These are phyloP conservation scores for Triplophysa bombifrons DNA, from an alignment of 2,797 vertebrate species.

Conservation along the genomic window DNA sequence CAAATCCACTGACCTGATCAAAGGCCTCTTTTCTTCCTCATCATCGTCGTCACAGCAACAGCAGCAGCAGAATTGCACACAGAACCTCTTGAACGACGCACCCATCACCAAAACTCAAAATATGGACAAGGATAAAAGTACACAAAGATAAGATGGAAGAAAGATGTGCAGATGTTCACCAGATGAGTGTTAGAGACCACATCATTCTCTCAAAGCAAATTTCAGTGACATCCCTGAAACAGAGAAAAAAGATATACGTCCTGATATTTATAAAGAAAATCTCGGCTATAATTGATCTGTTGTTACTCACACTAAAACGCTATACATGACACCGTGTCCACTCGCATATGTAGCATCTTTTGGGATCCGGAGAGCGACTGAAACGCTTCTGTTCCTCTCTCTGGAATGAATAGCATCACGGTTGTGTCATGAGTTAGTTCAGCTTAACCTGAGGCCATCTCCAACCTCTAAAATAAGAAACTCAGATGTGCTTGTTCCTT, in stretches of 20 bases:
- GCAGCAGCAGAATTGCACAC: slow-evolving; percentile 74
- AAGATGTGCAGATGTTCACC: not conserved
- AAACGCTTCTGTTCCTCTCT: slow-evolving; percentile 7
- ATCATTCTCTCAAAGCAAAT: not conserved
- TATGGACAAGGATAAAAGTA: not conserved
- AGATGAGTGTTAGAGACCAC: not conserved
- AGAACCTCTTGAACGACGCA: slow-evolving; percentile 65
- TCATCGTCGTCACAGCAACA: slow-evolving; percentile 63
- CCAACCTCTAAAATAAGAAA: slow-evolving; percentile 29
- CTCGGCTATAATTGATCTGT: not conserved
- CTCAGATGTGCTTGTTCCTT: slow-evolving; percentile 17
- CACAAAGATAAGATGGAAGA: not conserved
- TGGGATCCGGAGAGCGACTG: slow-evolving; percentile 17
- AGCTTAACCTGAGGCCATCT: slow-evolving; percentile 16
- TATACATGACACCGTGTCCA: not conserved
- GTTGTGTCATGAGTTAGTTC: slow-evolving; percentile 42
- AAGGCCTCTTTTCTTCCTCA: slow-evolving; percentile 76
- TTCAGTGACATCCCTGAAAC: slow-evolving; percentile 1
- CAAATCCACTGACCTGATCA: slow-evolving; percentile 67
- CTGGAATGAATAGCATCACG: slow-evolving; percentile 38
- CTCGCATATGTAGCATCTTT: slow-evolving; percentile 41
- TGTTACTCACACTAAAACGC: slow-evolving; percentile 10
- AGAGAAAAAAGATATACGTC: not conserved
- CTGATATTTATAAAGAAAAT: not conserved
- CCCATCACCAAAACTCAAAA: slow-evolving; percentile 64